Evolutionary conservation across 1,140 invertebrate species (phyloP).

Genomic region (Stegodyphus dumicola): DNA sequence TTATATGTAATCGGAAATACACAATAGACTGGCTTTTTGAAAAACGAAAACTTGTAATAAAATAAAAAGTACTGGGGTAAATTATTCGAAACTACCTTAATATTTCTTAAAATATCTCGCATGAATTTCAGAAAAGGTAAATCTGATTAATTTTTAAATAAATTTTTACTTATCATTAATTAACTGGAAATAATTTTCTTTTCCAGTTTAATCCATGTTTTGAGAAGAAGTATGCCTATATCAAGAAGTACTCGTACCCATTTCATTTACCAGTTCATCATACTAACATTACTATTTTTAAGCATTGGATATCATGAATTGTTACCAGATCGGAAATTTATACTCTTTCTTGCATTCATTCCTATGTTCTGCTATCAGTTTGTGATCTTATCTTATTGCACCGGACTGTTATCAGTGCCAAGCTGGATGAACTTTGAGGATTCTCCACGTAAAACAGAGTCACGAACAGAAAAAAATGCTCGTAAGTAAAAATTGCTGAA

Average conservation of each 20-base stretch:
- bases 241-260: neutral
- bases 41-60: too few relatives aligned
- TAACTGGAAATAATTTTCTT: too few relatives aligned
- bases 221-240: neutral
- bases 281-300: neutral
- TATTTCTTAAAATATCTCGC: too few relatives aligned
- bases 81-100: too few relatives aligned
- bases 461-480: neutral
- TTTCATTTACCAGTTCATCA: constrained; percentile 27
- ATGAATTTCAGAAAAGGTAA: too few relatives aligned
- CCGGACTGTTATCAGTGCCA: neutral
- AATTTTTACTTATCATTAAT: too few relatives aligned
- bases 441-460: neutral
- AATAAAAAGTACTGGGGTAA: too few relatives aligned
- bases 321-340: neutral
- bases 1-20: too few relatives aligned
- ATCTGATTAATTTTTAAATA: too few relatives aligned
- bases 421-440: too few relatives aligned
- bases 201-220: too few relatives aligned
- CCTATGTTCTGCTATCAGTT: neutral
- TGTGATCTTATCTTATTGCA: constrained; percentile 2
- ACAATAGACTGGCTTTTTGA: too few relatives aligned
- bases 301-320: constrained; percentile 7
- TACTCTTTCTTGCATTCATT: neutral
- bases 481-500: neutral